Base-by-base conservation (phyloP, 2,888 invertebrate genomes). In the Drosophila yooni region DNA sequence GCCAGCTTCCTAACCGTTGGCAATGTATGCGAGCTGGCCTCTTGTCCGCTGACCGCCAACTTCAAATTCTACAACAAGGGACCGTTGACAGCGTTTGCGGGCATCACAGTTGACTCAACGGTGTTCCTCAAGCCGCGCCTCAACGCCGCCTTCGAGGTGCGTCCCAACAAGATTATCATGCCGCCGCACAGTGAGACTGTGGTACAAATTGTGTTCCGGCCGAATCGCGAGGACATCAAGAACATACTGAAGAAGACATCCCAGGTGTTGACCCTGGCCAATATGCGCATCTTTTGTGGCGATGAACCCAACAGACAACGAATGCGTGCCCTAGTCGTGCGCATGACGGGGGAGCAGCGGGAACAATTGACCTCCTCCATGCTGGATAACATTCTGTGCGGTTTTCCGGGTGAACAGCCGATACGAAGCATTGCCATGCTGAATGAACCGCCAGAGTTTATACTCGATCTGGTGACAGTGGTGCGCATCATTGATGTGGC, bases 1-100 rank as follows among this genome's bases (percentile, higher is more conserved):
- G 94, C 94, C 70, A 93, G 94, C 74, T 95, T 95, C 93, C 82
- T 95, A 1, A 94, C 94, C 1, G 92, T 95, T 50, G 95, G 95
- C 11, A 94, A 94, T 76, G 85, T 95, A 0, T 94, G 93, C 67
- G 93, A 94, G 2, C 88, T 94, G 15, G 93, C 93, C 33, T 69
- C 83, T 10, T 76, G 86, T 8, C 87, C 92, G 2, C 82, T 95
- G 18, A 92, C 92, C 15, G 93, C 94, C 51, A 93, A 91, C 52
- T 94, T 95, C 63, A 92, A 90, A 46, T 89, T 95, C 3, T 93
- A 94, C 77, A 95, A 95, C 81, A 94, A 91, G 25, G 95, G 95
- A 1, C 94, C 94, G 38, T 85, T 95, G 13, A 91, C 94, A 18
- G 94, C 94, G 2, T 95, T 95, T 80, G 94, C 93, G 0, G 80